Percentiles rank a stretch among this genome's conserved stretches.
Conservation (phyloP, 2,797 vertebrate genomes). For the Cichlasoma orientale region DNA sequence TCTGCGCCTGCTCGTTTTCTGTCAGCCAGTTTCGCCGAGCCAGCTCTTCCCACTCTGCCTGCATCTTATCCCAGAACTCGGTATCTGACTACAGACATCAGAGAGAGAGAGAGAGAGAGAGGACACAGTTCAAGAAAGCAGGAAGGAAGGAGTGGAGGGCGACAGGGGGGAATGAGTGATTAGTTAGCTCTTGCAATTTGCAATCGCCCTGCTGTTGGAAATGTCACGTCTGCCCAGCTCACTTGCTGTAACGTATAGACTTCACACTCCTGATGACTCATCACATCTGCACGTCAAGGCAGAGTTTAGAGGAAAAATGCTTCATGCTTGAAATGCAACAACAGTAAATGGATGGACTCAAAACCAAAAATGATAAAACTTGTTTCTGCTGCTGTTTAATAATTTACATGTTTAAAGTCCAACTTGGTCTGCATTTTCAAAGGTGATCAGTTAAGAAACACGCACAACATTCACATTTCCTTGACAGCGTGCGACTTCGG, state of each 20-base stretch:
- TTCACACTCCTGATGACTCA: constrained; percentile 43
- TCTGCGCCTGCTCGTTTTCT: constrained; percentile 86
- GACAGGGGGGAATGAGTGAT: constrained; percentile 34
- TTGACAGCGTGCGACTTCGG: background rate
- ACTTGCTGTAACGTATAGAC: constrained; percentile 18
- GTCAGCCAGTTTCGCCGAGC: constrained; percentile 97
- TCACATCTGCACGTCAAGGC: constrained; percentile 26
- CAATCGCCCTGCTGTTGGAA: constrained; percentile 36
- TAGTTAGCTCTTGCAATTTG: constrained; percentile 52
- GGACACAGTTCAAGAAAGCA: background rate
- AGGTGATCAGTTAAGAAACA: background rate
- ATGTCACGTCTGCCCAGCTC: constrained; percentile 52
- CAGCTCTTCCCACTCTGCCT: constrained; percentile 99
- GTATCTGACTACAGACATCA: constrained; percentile 89
- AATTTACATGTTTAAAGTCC: background rate
- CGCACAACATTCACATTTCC: background rate
- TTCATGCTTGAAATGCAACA: background rate
- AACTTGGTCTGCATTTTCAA: background rate
- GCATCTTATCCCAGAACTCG: constrained; percentile 99
- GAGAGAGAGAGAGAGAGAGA: background rate
- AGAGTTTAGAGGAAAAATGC: background rate
- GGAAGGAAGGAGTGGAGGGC: background rate
- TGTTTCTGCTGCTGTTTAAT: background rate
- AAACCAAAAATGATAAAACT: background rate
- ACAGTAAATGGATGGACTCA: background rate